A percentile compares a stretch with the other conserved stretches of the same genome.
These are phyloP conservation scores for Tyrannus savana DNA, from an alignment of 2,113 vertebrate species.

Conservation along the genomic window DNA sequence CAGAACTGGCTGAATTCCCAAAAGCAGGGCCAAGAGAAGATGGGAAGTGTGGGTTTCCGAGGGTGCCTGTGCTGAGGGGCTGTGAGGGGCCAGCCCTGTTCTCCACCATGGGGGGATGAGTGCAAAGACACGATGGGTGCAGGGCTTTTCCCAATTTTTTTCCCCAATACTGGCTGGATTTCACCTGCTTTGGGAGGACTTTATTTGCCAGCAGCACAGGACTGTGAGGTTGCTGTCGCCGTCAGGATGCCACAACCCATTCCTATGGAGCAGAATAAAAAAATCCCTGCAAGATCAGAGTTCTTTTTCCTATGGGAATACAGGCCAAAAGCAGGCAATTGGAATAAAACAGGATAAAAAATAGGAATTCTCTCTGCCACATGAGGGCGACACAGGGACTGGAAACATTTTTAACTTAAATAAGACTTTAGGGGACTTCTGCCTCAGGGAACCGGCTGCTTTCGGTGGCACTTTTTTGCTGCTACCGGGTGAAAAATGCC, in stretches of 20 bases:
- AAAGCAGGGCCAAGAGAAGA: neutral
- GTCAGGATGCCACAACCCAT: fast-evolving
- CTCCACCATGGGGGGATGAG: neutral
- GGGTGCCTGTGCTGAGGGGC: neutral
- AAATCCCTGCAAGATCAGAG: fast-evolving
- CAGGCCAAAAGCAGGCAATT: neutral
- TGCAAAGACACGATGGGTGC: too few relatives aligned
- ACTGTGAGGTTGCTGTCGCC: neutral
- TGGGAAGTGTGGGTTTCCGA: neutral
- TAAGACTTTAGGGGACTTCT: fast-evolving
- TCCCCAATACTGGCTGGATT: neutral
- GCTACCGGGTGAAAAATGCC: neutral
- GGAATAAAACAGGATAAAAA: neutral
- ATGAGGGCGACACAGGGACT: neutral
- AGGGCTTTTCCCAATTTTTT: neutral
- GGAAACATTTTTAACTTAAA: neutral
- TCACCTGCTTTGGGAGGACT: neutral
- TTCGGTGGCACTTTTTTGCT: neutral
- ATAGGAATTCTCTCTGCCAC: neutral
- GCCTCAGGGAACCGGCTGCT: neutral
- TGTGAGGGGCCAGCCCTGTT: neutral
- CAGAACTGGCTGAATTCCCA: neutral
- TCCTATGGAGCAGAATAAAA: neutral
- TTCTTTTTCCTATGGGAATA: neutral
- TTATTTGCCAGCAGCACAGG: neutral